These are phyloP conservation scores for Oncorhynchus gorbuscha DNA, from an alignment of 2,113 vertebrate species.

Conservation along the genomic window DNA sequence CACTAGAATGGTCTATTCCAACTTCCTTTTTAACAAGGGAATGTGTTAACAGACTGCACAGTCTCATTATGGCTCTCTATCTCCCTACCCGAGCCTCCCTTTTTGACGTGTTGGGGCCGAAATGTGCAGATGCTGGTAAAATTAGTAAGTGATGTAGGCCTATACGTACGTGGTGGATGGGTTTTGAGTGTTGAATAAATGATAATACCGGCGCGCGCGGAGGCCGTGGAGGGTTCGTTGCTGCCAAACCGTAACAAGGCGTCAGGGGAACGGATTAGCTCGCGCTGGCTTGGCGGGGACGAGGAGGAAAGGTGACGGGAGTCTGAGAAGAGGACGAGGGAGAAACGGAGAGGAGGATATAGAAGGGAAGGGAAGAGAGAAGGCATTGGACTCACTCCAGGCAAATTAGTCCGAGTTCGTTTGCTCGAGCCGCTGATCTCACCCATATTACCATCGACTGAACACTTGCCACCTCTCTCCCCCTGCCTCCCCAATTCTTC, in stretches of 20 bases:
- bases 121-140: slow-evolving; percentile 79
- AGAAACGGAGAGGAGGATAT: neutral
- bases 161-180: slow-evolving; percentile 75
- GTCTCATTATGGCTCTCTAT: slow-evolving; percentile 75
- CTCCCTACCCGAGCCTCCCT: slow-evolving; percentile 54
- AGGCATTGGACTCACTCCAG: slow-evolving; percentile 73
- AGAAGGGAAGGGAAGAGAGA: slow-evolving; percentile 29
- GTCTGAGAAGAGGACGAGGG: neutral
- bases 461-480: slow-evolving; percentile 16
- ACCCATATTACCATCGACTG: slow-evolving; percentile 41
- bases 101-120: slow-evolving; percentile 64
- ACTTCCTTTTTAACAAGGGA: slow-evolving; percentile 71
- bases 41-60: slow-evolving; percentile 70
- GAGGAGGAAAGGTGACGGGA: slow-evolving; percentile 8
- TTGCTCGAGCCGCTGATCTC: slow-evolving; percentile 54
- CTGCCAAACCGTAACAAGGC: slow-evolving; percentile 93
- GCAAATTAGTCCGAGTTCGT: slow-evolving; percentile 72
- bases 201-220: slow-evolving; percentile 67
- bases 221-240: slow-evolving; percentile 62
- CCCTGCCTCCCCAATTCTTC: slow-evolving; percentile 12
- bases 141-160: slow-evolving; percentile 85
- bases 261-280: slow-evolving; percentile 90
- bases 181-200: slow-evolving; percentile 90
- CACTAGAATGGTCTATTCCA: slow-evolving; percentile 60
- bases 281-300: slow-evolving; percentile 39